Conservation (phyloP, 2,113 vertebrate genomes). For the Opisthocomus hoazin region DNA sequence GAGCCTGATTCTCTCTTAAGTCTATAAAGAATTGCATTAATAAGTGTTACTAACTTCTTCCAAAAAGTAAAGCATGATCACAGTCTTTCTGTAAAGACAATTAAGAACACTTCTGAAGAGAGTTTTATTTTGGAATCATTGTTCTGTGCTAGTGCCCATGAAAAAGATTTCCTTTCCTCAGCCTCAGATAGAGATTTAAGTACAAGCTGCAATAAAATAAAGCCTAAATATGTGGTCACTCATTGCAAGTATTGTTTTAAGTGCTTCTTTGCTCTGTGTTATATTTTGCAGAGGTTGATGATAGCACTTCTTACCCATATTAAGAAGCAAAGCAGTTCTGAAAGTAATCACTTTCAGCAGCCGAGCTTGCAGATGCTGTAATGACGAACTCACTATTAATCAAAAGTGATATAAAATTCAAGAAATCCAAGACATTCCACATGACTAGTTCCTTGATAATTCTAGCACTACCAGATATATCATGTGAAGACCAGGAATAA, state of each 20-base stretch:
- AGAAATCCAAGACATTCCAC: background rate
- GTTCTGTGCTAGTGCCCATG: background rate
- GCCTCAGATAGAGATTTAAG: background rate
- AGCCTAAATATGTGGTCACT: background rate
- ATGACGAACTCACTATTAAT: background rate
- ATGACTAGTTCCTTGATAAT: background rate
- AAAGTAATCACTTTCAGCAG: background rate
- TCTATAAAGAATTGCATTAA: background rate
- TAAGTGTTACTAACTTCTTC: background rate
- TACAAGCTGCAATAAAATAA: background rate
- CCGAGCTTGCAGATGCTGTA: background rate
- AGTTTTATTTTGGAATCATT: background rate
- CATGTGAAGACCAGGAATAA: background rate
- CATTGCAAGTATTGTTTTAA: background rate
- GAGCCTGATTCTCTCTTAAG: background rate
- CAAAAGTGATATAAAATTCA: background rate
- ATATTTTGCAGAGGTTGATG: background rate
- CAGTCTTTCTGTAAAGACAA: background rate
- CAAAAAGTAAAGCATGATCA: background rate
- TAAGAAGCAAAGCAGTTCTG: background rate
- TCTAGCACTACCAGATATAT: background rate
- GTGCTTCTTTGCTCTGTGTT: background rate
- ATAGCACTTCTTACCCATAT: background rate
- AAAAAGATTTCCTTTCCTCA: background rate
- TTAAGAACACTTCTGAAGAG: background rate